phyloP scores from a whole-genome alignment of 2,797 vertebrate genomes.

The Sphaeramia orbicularis region DNA sequence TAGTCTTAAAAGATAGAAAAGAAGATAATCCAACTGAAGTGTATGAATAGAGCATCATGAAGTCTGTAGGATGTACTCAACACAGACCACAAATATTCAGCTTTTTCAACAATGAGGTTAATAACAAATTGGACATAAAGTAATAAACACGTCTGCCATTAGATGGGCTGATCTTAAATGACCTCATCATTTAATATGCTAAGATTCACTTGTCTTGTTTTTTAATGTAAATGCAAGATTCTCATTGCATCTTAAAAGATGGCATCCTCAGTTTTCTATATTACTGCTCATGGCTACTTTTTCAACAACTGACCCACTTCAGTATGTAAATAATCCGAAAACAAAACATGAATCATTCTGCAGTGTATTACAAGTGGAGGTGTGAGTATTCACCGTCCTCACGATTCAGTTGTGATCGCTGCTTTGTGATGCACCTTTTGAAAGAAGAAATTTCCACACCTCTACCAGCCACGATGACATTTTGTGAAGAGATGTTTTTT shows the following conservation, averaged over 20 bases:
- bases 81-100: background rate
- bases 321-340: no score
- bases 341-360: no score
- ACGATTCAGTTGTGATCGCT: no score
- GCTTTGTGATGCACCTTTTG: no score
- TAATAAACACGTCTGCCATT: background rate
- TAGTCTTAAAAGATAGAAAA: conserved; percentile 18
- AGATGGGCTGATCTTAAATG: background rate
- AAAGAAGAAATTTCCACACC: no score
- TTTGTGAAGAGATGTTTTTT: background rate
- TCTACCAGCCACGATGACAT: background rate
- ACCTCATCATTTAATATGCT: background rate
- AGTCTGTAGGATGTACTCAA: conserved; percentile 24
- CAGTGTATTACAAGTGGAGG: no score
- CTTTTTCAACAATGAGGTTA: conserved; percentile 9
- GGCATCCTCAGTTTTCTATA: no score
- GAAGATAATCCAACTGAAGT: conserved; percentile 43
- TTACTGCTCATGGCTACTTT: no score
- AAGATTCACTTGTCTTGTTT: conserved; percentile 4
- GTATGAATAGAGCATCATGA: conserved; percentile 26
- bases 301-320: no score
- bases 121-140: conserved; percentile 1
- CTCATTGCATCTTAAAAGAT: no score
- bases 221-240: no score
- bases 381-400: no score